Evolutionary conservation across 2,113 vertebrate genomes (phyloP).

Genomic region (Toxotes jaculatrix): DNA sequence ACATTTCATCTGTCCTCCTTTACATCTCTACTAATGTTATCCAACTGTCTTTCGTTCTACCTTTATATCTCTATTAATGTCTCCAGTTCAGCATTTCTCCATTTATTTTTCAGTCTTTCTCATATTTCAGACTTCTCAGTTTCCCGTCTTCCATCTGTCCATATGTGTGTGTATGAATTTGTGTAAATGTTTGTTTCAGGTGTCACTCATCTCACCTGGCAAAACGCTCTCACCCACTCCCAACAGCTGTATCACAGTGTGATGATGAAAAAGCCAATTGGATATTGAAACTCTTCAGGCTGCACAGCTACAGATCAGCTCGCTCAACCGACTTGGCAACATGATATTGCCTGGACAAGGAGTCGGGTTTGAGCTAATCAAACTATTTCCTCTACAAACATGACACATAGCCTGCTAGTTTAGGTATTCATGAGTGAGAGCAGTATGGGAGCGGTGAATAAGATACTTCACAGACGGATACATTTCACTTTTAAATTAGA

Average conservation of each 20-base stretch:
- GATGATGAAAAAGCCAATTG: constrained; percentile 40
- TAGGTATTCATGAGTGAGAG: constrained; percentile 48
- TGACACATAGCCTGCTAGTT: constrained; percentile 18
- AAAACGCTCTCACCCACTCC: not conserved
- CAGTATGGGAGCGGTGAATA: not conserved
- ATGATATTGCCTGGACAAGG: constrained; percentile 6
- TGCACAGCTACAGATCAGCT: constrained; percentile 2
- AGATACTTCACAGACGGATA: constrained; percentile 1
- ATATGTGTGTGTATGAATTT: not conserved
- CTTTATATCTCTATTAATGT: not conserved
- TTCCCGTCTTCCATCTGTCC: not conserved
- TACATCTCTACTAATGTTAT: not conserved
- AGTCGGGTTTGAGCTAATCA: constrained; percentile 29
- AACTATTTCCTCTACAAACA: constrained; percentile 46
- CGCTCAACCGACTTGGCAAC: not conserved
- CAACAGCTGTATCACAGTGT: constrained; percentile 15
- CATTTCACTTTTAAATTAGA: constrained; percentile 45
- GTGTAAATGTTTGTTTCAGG: not conserved
- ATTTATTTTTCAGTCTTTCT: not conserved
- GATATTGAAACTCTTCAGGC: not conserved
- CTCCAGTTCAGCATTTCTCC: not conserved
- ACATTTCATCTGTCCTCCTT: not conserved
- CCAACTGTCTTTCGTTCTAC: not conserved
- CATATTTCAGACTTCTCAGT: not conserved
- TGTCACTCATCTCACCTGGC: constrained; percentile 5